These are phyloP conservation scores for Steinernema hermaphroditum DNA, from an alignment of 2,888 invertebrate genomes.

Conservation along the genomic window DNA sequence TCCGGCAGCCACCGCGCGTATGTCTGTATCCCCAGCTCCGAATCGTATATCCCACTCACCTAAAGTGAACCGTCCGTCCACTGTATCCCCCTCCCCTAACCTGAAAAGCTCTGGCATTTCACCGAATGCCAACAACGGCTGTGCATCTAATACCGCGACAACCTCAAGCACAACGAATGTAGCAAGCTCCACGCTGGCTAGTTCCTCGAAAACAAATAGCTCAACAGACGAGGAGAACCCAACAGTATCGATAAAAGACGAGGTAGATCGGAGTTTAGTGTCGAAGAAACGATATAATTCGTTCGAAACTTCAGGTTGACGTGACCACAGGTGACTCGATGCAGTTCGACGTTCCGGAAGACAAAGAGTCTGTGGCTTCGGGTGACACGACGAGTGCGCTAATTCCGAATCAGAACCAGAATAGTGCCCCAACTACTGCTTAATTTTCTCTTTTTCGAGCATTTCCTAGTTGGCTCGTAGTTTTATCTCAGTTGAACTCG, in stretches of 20 bases:
- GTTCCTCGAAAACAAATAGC: not conserved
- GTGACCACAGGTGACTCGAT: constrained; percentile 6
- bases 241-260: not conserved
- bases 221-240: not conserved
- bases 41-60: constrained; percentile 9
- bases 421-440: constrained; percentile 23
- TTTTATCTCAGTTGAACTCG: constrained; percentile 15
- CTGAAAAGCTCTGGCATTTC: constrained; percentile 11
- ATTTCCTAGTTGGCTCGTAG: constrained; percentile 21
- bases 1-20: not conserved
- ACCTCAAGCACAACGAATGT: constrained; percentile 6
- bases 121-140: not conserved
- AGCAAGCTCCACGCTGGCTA: not conserved
- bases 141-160: not conserved
- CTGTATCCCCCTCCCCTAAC: constrained; percentile 13
- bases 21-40: constrained; percentile 20
- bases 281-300: not conserved
- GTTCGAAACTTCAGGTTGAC: constrained; percentile 5
- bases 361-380: constrained; percentile 1
- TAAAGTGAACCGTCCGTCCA: constrained; percentile 23
- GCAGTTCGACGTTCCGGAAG: constrained; percentile 1
- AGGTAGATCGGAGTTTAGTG: not conserved
- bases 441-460: not conserved
- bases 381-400: not conserved
- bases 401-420: constrained; percentile 9